Evolutionary conservation across 2,888 invertebrate species (phyloP).

Genomic region (Petrolisthes cinctipes): DNA sequence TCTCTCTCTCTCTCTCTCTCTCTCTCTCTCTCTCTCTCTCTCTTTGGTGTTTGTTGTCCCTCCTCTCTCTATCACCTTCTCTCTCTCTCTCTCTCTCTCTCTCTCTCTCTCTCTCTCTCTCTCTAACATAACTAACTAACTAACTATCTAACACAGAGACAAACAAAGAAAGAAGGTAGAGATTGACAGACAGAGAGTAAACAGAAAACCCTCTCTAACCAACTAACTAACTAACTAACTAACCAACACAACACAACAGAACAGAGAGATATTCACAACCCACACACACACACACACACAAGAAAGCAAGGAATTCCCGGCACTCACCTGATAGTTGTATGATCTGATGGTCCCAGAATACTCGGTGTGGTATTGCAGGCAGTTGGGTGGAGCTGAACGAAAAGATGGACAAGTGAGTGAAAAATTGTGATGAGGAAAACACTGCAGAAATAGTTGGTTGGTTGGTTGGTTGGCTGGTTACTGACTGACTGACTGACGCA

Average conservation of each 20-base stretch:
- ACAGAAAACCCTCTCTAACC: no score
- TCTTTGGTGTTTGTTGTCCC: no score
- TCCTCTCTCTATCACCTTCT: no score
- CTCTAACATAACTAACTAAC: no score
- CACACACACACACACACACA: neutral
- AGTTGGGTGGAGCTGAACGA: slow-evolving; percentile 28
- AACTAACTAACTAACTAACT: neutral
- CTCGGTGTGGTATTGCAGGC: slow-evolving; percentile 42
- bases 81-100: no score
- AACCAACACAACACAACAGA: no score
- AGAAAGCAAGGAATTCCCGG: neutral
- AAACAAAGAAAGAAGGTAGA: neutral
- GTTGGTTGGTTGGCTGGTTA: neutral
- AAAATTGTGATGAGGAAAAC: neutral
- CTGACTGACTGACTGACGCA: neutral
- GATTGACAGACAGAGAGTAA: slow-evolving; percentile 1
- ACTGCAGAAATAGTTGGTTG: neutral
- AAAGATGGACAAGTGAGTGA: neutral
- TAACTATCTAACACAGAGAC: no score
- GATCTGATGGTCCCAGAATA: slow-evolving; percentile 50
- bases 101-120: no score
- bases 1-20: no score
- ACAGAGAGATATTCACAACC: neutral
- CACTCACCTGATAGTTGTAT: slow-evolving; percentile 40
- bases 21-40: no score